phyloP scores from a whole-genome alignment of 2,888 invertebrate species.

The Catocala nupta region DNA sequence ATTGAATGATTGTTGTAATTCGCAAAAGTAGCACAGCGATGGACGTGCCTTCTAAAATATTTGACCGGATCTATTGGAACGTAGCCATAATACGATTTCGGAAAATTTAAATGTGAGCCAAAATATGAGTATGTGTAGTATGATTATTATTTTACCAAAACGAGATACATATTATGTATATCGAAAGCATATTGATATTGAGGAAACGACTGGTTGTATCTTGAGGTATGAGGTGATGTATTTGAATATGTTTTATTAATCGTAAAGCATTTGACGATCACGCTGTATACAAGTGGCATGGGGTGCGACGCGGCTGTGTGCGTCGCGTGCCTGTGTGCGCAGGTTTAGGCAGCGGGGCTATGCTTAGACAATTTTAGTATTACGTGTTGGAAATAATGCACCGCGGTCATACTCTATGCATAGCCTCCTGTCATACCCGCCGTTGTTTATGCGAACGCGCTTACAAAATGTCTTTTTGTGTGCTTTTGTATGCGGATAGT shows the following conservation, averaged over 20 bases:
- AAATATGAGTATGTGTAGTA: too few species aligned
- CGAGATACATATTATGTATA: too few species aligned
- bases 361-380: slow-evolving; percentile 85
- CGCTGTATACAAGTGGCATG: slow-evolving; percentile 68
- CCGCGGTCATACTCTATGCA: slow-evolving; percentile 69
- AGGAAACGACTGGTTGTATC: neutral
- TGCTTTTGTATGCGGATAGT: slow-evolving; percentile 35
- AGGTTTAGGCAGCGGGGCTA: slow-evolving; percentile 75
- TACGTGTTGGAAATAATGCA: slow-evolving; percentile 80
- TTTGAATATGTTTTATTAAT: slow-evolving; percentile 5
- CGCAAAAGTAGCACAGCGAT: too few species aligned
- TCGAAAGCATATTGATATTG: too few species aligned
- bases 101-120: too few species aligned
- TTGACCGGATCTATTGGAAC: too few species aligned
- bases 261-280: slow-evolving; percentile 41
- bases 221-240: neutral
- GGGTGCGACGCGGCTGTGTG: slow-evolving; percentile 65
- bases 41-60: too few species aligned
- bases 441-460: slow-evolving; percentile 60
- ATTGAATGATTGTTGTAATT: too few species aligned
- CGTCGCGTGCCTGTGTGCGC: slow-evolving; percentile 59
- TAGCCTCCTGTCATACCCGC: slow-evolving; percentile 61
- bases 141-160: too few species aligned
- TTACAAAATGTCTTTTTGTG: slow-evolving; percentile 56
- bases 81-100: too few species aligned